Conservation (phyloP, 1,140 invertebrate genomes). For the Ctenoplectra terminalis region DNA sequence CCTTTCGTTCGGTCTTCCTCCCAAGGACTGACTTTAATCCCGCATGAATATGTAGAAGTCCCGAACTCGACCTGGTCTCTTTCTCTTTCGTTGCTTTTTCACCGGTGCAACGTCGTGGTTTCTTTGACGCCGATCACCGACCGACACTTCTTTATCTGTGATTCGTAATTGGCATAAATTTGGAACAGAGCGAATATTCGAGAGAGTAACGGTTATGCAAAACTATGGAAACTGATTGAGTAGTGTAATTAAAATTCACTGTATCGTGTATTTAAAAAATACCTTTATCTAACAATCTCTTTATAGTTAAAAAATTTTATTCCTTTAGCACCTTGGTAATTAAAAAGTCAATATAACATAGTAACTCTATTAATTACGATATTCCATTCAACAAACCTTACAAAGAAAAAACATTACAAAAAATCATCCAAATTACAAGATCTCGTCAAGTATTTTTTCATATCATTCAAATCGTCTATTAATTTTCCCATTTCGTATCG, state of each 20-base stretch:
- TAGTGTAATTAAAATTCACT: background rate
- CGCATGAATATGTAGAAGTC: conserved; percentile 71
- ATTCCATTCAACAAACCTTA: no score
- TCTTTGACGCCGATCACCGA: conserved; percentile 48
- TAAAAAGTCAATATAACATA: no score
- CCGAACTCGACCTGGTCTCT: conserved; percentile 11
- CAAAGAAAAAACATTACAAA: no score
- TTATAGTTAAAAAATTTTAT: no score
- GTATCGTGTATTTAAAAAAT: no score
- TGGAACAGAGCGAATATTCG: background rate
- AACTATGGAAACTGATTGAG: background rate
- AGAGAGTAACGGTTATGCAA: background rate
- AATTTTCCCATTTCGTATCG: background rate
- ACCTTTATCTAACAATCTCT: no score
- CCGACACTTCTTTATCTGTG: conserved; percentile 39
- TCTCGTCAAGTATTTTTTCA: no score
- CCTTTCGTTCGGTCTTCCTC: conserved; percentile 23
- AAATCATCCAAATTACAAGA: no score
- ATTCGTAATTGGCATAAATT: conserved; percentile 63
- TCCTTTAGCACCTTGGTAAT: no score
- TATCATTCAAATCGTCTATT: background rate
- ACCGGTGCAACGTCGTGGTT: conserved; percentile 37
- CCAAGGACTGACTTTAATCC: conserved; percentile 67
- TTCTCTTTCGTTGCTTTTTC: conserved; percentile 37
- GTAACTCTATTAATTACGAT: no score